Base-by-base conservation (phyloP, 2,888 invertebrate genomes). In the Trachelus tabidus region DNA sequence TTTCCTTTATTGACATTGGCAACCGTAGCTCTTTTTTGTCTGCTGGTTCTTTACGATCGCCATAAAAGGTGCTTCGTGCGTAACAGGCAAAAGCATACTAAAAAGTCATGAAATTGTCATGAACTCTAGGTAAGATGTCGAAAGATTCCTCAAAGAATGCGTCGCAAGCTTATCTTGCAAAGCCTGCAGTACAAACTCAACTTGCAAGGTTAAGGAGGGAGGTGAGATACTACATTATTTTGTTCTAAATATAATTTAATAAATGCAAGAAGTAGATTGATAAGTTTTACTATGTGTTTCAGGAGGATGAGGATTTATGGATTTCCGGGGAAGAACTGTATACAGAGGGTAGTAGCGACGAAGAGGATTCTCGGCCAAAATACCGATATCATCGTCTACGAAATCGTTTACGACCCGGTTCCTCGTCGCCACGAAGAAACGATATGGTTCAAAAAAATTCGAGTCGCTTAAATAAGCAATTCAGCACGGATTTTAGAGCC, bases 261-360 rank as follows among this genome's bases (percentile, higher is more conserved):
- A 23, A n/a, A 12, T 34, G 6, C 6, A 6, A 74, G 12, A 74
- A 34, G 31, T 6, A 23, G 12, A 68, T 37, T 69, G 15, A 23
- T 35, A 34, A n/a, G 69, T 56, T 82, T 78, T 79, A 35, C 56
- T 56, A 6, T 56, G 56, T 15, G 79, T 77, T 81, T 1, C 81
- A 92, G 92, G 92, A 92, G 77, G 92, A 92, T 73, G 92, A 92
- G 75, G 92, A 92, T 68, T 86, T 90, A 69, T 92, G 92, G 92
- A 92, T 92, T 77, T 92, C 92, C 4, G 92, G 92, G n/a, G 92
- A 92, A 84, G 92, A 92, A 82, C 83, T 92, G n/a, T 90, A 90
- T 80, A 92, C 92, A 15, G 92, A 92, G 79, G 92, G 92, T 37
- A 92, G 90, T 76, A 91, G 91, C 78, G 91, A 92, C 80, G 92